Percentiles rank a stretch among this genome's conserved stretches.
Evolutionary conservation across 2,888 invertebrate genomes (phyloP).

Genomic region (Sphecodes monilicornis): DNA sequence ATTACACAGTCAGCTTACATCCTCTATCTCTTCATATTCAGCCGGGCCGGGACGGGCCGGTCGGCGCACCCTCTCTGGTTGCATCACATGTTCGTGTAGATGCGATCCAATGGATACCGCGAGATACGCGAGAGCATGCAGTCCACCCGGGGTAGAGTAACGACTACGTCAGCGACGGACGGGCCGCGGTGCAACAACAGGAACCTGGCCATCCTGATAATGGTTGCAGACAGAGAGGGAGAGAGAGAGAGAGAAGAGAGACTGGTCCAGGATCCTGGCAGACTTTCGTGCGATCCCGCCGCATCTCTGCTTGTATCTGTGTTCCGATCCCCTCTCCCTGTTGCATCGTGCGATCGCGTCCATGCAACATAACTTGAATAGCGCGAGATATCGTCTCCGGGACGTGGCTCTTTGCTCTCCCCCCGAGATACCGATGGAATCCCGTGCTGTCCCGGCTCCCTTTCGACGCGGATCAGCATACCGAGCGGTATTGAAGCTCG

Average conservation of each 20-base stretch:
- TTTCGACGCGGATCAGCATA: slow-evolving; percentile 8
- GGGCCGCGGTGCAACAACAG: slow-evolving; percentile 32
- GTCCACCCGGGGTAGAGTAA: slow-evolving; percentile 29
- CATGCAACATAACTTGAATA: slow-evolving; percentile 43
- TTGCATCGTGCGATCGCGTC: slow-evolving; percentile 39
- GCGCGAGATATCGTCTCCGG: slow-evolving; percentile 39
- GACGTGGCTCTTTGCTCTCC: neutral
- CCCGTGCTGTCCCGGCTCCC: neutral
- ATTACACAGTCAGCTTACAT: neutral
- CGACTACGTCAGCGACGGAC: slow-evolving; percentile 41
- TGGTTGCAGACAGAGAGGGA: neutral
- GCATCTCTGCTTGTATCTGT: slow-evolving; percentile 53
- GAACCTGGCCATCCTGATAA: slow-evolving; percentile 55
- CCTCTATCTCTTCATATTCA: slow-evolving; percentile 23
- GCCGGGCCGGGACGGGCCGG: too few species aligned
- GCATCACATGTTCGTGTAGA: slow-evolving; percentile 20
- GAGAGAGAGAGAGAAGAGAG: neutral
- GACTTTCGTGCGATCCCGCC: slow-evolving; percentile 52
- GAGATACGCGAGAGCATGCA: slow-evolving; percentile 19
- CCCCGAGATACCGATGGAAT: neutral
- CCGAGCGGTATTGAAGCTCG: neutral
- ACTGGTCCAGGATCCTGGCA: slow-evolving; percentile 29
- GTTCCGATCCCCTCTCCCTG: slow-evolving; percentile 34
- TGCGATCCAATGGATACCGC: slow-evolving; percentile 25
- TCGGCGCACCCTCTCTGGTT: neutral